phyloP scores from a whole-genome alignment of 1,140 invertebrate genomes.

The Goniozus legneri region DNA sequence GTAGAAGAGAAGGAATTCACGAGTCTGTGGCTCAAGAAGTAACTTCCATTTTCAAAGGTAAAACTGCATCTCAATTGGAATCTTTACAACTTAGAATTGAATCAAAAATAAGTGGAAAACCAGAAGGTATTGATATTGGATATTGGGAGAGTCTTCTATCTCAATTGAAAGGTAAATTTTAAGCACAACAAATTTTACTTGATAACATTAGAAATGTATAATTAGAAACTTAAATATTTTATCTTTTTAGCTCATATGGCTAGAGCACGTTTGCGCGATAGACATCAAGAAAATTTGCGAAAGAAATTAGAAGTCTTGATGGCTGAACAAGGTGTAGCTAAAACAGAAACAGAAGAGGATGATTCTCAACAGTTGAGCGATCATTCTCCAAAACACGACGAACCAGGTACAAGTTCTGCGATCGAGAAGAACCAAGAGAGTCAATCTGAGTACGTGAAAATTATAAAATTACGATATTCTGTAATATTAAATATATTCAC shows the following conservation, averaged over 20 bases:
- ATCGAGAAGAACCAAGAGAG: slow-evolving; percentile 35
- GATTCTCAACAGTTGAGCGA: slow-evolving; percentile 21
- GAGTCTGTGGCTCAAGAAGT: slow-evolving; percentile 89
- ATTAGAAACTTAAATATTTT: slow-evolving; percentile 9
- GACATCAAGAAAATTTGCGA: slow-evolving; percentile 88
- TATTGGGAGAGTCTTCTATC: slow-evolving; percentile 96
- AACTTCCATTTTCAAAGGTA: slow-evolving; percentile 87
- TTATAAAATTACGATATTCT: not conserved
- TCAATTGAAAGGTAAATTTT: slow-evolving; percentile 73
- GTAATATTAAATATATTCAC: not conserved
- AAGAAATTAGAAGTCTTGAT: slow-evolving; percentile 88
- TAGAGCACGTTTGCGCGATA: slow-evolving; percentile 82
- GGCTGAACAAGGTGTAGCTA: slow-evolving; percentile 74
- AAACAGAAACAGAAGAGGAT: slow-evolving; percentile 38
- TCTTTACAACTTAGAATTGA: slow-evolving; percentile 84
- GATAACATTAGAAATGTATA: not conserved
- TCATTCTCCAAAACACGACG: slow-evolving; percentile 24
- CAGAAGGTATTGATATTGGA: slow-evolving; percentile 91
- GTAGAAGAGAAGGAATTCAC: slow-evolving; percentile 89
- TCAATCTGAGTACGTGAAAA: slow-evolving; percentile 35
- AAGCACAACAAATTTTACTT: slow-evolving; percentile 8
- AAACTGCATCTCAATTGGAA: slow-evolving; percentile 82
- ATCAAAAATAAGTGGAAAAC: slow-evolving; percentile 77
- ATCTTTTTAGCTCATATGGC: slow-evolving; percentile 84
- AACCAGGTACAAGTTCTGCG: slow-evolving; percentile 23